phyloP scores from a whole-genome alignment of 2,888 invertebrate genomes.

The Rhodophaea formosa region DNA sequence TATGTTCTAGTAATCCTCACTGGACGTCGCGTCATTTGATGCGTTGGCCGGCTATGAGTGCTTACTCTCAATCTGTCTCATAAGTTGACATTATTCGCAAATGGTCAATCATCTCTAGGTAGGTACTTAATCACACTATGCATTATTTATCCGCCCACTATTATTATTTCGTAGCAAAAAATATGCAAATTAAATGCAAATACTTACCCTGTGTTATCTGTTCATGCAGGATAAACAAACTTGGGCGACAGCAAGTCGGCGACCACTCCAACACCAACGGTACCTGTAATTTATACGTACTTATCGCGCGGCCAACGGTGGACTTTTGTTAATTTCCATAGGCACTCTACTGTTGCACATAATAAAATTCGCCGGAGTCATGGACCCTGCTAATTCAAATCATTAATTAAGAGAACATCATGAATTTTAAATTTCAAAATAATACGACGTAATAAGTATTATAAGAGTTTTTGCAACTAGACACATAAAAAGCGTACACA shows the following conservation, averaged over 20 bases:
- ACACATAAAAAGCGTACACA: slow-evolving; percentile 13
- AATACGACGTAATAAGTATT: slow-evolving; percentile 7
- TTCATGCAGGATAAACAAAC: slow-evolving; percentile 43
- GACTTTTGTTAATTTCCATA: slow-evolving; percentile 20
- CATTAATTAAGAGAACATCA: slow-evolving; percentile 5
- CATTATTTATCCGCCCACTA: slow-evolving; percentile 35
- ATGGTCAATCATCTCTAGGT: slow-evolving; percentile 27
- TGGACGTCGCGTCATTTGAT: too few relatives aligned
- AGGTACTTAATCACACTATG: slow-evolving; percentile 29
- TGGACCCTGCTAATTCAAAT: not conserved
- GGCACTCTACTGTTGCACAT: slow-evolving; percentile 5
- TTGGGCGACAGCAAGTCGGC: slow-evolving; percentile 36
- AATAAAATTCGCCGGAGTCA: slow-evolving; percentile 11
- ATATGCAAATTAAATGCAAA: slow-evolving; percentile 56
- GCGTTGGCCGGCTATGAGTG: too few relatives aligned
- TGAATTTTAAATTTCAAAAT: slow-evolving; percentile 2
- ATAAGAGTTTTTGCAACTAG: slow-evolving; percentile 1
- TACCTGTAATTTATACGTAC: slow-evolving; percentile 40
- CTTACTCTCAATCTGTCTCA: slow-evolving; percentile 14
- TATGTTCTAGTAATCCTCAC: too few relatives aligned
- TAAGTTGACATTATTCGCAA: slow-evolving; percentile 16
- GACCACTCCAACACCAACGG: slow-evolving; percentile 46
- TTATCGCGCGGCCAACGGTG: slow-evolving; percentile 19
- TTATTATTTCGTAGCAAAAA: slow-evolving; percentile 47
- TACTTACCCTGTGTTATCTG: slow-evolving; percentile 43